Evolutionary conservation across 2,113 vertebrate species (phyloP), one percentile per base, ranked within the genome.

Genomic region (Pandion haliaetus): DNA sequence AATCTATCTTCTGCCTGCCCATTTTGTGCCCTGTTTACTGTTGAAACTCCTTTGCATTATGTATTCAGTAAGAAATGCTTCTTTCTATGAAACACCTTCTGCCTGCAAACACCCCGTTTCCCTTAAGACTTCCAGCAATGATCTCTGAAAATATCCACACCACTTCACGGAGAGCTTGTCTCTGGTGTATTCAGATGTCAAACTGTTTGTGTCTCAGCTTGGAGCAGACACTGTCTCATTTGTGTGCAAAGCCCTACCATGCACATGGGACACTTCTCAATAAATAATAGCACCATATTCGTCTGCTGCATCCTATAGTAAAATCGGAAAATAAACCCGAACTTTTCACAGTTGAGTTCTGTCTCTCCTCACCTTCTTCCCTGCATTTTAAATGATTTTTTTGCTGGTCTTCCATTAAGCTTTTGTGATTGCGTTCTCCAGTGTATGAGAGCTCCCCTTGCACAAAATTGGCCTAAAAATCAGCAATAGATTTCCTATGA

Each of bases 121-220:
- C 95, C 96, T 91, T 82, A 95, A 97, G 97, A 91, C 81, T 95
- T 95, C 86, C 82, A 95, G 89, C 97, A 93, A 95, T 97, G 95
- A 97, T 97, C 96, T 96, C 96, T 94, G 93, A 97, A 97, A 97
- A 95, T 97, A 97, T 88, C 97, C 96, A 94, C 94, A 95, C 84
- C 83, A 85, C 94, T 97, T 97, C 95, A 96, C 93, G 84, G 82
- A 97, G 95, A 93, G 94, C 66, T 88, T 45, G 62, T 97, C 97
- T 96, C 97, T 85, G 58, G 95, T 95, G 97, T 97, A 96, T 97
- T 97, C 95, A 93, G 94, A 97, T 96, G 89, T 96, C 96, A 97
- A 97, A 94, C 94, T 95, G 94, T 96, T 97, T 95, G 95, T 95
- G 94, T 90, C 96, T 96, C 36, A 4, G 84, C 93, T 96, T 95